These are phyloP conservation scores for Eupsilia transversa DNA, from an alignment of 2,888 invertebrate genomes.

Conservation along the genomic window DNA sequence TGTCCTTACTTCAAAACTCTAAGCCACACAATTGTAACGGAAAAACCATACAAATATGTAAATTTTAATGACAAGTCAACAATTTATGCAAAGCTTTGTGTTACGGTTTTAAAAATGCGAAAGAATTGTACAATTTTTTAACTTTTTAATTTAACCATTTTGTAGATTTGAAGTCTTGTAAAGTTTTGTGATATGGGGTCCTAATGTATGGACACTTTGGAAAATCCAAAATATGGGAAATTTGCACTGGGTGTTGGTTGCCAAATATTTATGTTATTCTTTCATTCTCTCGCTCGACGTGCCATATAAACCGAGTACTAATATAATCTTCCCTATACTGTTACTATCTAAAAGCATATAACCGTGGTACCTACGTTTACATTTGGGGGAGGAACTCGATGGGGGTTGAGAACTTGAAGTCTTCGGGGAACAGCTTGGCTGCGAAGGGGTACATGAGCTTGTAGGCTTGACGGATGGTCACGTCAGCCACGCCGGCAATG, in stretches of 20 bases:
- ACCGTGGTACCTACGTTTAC: conserved; percentile 80
- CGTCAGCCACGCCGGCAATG: conserved; percentile 99
- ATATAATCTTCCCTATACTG: not conserved
- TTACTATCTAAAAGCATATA: conserved; percentile 24
- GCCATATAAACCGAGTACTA: conserved; percentile 1
- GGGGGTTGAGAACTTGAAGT: conserved; percentile 98
- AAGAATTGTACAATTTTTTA: no score
- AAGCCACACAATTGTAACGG: no score
- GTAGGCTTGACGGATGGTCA: conserved; percentile 99
- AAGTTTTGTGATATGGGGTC: not conserved
- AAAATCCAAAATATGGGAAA: no score
- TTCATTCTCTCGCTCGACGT: not conserved
- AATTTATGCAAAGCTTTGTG: no score
- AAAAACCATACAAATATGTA: no score
- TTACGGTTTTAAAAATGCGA: no score
- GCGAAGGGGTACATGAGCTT: conserved; percentile 99
- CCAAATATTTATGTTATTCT: no score
- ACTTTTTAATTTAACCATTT: not conserved
- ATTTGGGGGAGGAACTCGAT: conserved; percentile 98
- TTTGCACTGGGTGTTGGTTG: no score
- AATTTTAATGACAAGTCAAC: no score
- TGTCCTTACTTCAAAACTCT: no score
- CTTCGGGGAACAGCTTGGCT: conserved; percentile 97
- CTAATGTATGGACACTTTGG: no score
- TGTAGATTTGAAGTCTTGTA: not conserved